Percentiles rank a stretch among this genome's conserved stretches.
These are phyloP conservation scores for Todiramphus saurophagus DNA, from an alignment of 2,113 vertebrate genomes.

Conservation along the genomic window DNA sequence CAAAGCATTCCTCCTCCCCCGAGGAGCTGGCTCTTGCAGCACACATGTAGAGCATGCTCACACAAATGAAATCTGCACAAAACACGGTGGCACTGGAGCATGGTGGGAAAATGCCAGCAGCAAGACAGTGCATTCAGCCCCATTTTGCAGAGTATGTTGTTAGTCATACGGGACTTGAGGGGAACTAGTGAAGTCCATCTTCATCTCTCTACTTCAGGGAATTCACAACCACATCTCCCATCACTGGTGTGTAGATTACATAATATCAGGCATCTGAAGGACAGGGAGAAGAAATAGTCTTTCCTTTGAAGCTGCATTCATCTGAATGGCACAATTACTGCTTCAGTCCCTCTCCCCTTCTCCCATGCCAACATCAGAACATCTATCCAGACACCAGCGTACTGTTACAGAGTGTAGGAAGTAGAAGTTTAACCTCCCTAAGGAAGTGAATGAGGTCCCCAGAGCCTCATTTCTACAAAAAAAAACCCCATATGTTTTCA, in stretches of 20 bases:
- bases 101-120: rapidly evolving
- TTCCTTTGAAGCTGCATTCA: background rate
- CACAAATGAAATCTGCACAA: rapidly evolving
- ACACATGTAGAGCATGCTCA: background rate
- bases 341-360: background rate
- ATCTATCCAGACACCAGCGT: background rate
- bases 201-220: background rate
- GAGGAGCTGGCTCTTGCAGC: background rate
- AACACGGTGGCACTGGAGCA: background rate
- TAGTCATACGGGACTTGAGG: background rate
- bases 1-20: background rate
- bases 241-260: background rate
- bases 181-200: rapidly evolving
- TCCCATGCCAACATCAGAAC: background rate
- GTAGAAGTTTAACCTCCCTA: background rate
- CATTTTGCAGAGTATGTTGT: background rate
- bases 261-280: background rate
- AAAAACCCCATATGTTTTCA: background rate
- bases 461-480: background rate
- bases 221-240: background rate
- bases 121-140: background rate
- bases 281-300: background rate
- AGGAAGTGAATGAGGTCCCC: background rate
- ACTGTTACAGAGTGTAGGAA: background rate
- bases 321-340: background rate